Evolutionary conservation across 92 coral and sea anemone genomes (phyloP).

Genomic region (Porites lobata): DNA sequence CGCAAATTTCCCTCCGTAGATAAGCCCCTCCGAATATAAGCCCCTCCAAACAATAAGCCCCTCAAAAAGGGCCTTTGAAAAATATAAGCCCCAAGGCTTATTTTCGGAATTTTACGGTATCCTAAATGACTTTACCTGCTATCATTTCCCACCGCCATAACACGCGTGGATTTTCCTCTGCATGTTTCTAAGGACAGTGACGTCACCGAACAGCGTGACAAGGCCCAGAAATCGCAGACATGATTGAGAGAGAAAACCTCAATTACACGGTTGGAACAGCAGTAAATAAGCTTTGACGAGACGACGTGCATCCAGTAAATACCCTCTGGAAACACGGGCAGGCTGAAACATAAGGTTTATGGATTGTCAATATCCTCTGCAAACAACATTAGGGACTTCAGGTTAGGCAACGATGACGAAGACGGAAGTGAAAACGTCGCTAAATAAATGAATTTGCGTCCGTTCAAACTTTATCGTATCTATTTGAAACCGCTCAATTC

Average conservation of each 20-base stretch:
- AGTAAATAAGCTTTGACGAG: constrained; percentile 82
- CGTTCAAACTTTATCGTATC: too few species aligned
- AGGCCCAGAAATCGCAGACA: constrained; percentile 89
- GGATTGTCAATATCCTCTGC: too few species aligned
- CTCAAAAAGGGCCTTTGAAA: too few species aligned
- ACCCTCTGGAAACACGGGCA: constrained; percentile 94
- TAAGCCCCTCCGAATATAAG: too few species aligned
- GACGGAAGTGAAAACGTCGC: too few species aligned
- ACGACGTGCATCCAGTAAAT: constrained; percentile 93
- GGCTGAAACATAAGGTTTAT: constrained; percentile 45
- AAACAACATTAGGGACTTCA: too few species aligned
- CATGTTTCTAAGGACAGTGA: constrained; percentile 86
- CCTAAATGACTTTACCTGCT: constrained; percentile 72
- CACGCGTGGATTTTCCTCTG: constrained; percentile 83
- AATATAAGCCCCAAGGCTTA: too few species aligned
- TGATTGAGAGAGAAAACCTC: constrained; percentile 94
- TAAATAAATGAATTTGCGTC: too few species aligned
- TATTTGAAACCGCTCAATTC: too few species aligned
- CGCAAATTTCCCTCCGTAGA: too few species aligned
- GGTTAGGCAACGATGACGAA: too few species aligned
- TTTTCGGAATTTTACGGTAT: neutral
- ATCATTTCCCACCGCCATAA: constrained; percentile 91
- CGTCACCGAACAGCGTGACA: constrained; percentile 87
- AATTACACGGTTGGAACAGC: constrained; percentile 83
- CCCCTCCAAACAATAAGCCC: too few species aligned